A percentile compares a stretch with the other conserved stretches of the same genome.
Conservation (phyloP, 2,113 vertebrate genomes). For the Oryctolagus cuniculus region mOryCun1.1 NC_091440.1:41231501-41232000, state of each 20-base stretch:
- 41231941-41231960: background rate
- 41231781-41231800: background rate
- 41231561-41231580: too few species aligned
- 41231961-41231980: background rate
- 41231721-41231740: background rate
- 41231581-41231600: too few species aligned
- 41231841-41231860: background rate
- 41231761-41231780: background rate
- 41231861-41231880: background rate
- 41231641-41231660: background rate
- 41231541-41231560: too few species aligned
- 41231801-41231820: background rate
- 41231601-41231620: too few species aligned
- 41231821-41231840: background rate
- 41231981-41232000: background rate
- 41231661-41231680: background rate
- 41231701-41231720: background rate
- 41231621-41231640: too few species aligned
- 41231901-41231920: background rate
- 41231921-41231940: background rate
- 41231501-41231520: too few species aligned
- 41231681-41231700: background rate
- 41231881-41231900: background rate
- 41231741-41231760: background rate
- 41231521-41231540: too few species aligned